A percentile compares a stretch with the other conserved stretches of the same genome.
Evolutionary conservation across 2,888 invertebrate genomes (phyloP).

Genomic region (Callosobruchus maculatus): DNA sequence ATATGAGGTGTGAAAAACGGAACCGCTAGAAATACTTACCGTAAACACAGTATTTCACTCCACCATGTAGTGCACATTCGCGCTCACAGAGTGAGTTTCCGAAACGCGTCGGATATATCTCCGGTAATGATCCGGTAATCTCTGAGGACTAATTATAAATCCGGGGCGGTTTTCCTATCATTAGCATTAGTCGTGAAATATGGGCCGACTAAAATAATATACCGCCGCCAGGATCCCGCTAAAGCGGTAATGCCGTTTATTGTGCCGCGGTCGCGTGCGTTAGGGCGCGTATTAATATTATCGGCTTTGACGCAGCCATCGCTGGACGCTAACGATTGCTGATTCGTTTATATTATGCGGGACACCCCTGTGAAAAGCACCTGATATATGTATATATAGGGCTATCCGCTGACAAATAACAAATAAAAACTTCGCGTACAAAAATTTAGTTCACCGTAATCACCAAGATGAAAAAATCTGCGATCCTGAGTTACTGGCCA

Average conservation of each 20-base stretch:
- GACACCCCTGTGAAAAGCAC: not conserved
- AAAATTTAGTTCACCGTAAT: too few relatives aligned
- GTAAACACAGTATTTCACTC: too few relatives aligned
- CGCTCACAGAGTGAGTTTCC: not conserved
- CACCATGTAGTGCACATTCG: too few relatives aligned
- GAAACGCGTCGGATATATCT: not conserved
- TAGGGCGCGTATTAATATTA: not conserved
- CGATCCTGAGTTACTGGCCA: too few relatives aligned
- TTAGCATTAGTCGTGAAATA: conserved; percentile 9
- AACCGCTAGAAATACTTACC: too few relatives aligned
- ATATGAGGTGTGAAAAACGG: too few relatives aligned
- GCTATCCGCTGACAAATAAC: too few relatives aligned
- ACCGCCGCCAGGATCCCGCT: not conserved
- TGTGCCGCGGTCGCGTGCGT: not conserved
- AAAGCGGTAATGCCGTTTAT: not conserved
- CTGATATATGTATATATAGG: not conserved
- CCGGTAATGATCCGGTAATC: conserved; percentile 4
- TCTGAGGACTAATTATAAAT: conserved; percentile 12
- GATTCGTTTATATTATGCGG: not conserved
- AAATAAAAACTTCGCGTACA: too few relatives aligned
- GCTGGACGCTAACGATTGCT: not conserved
- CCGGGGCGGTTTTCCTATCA: conserved; percentile 7
- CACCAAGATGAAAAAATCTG: too few relatives aligned
- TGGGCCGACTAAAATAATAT: conserved; percentile 5
- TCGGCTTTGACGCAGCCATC: not conserved